Percentiles rank a stretch among this genome's conserved stretches.
Conservation (phyloP, 2,797 vertebrate genomes). For the Simalia tracyae region DNA sequence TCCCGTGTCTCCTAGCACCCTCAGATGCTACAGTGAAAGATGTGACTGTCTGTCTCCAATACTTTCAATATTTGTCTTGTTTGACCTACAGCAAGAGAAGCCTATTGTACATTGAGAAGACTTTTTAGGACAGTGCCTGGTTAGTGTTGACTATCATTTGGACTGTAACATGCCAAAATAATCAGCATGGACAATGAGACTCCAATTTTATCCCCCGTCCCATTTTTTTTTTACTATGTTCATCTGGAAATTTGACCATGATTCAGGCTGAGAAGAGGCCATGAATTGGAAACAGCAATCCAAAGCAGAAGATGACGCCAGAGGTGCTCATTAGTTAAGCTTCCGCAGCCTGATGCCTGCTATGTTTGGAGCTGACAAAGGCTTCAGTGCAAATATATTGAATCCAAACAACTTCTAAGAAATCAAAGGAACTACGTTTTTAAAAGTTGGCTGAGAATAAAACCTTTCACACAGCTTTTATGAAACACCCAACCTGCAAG, state of each 20-base stretch:
- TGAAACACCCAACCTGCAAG: not conserved
- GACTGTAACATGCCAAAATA: not conserved
- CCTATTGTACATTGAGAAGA: not conserved
- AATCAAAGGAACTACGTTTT: not conserved
- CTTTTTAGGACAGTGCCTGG: not conserved
- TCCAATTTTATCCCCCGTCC: not conserved
- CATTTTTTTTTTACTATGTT: not conserved
- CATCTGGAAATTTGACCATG: not conserved
- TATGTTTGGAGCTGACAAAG: not conserved
- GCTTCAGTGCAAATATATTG: not conserved
- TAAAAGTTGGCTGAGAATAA: not conserved
- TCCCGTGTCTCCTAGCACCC: too few relatives aligned
- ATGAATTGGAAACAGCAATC: slow-evolving; percentile 12
- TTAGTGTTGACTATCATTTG: not conserved
- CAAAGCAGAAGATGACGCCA: not conserved
- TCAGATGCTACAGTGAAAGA: too few relatives aligned
- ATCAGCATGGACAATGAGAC: not conserved
- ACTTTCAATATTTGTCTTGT: not conserved
- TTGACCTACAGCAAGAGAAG: not conserved
- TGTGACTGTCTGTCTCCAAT: not conserved
- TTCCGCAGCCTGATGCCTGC: not conserved
- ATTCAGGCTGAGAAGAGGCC: not conserved
- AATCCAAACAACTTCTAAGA: not conserved
- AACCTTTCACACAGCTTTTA: not conserved
- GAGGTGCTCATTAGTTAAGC: not conserved